Conservation (phyloP, 1,140 invertebrate genomes). For the Drosophila kanapiae region DNA sequence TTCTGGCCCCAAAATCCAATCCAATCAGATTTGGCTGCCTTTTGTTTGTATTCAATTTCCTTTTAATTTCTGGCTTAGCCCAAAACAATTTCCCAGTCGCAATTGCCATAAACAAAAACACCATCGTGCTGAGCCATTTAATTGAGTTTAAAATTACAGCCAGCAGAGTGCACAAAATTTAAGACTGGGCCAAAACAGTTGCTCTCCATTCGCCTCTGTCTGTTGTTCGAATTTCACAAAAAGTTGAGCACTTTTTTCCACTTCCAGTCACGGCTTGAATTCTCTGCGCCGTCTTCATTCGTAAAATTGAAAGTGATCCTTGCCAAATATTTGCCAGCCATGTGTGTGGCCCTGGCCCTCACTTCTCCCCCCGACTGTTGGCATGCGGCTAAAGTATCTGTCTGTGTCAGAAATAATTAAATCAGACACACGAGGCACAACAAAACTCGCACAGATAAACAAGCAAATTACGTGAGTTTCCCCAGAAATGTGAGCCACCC, state of each 20-base stretch:
- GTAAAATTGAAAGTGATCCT: slow-evolving; percentile 72
- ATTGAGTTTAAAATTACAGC: slow-evolving; percentile 70
- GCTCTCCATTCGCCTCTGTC: background rate
- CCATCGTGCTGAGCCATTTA: slow-evolving; percentile 33
- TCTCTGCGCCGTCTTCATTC: slow-evolving; percentile 2
- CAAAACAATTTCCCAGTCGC: slow-evolving; percentile 39
- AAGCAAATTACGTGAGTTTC: slow-evolving; percentile 52
- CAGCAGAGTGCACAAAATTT: slow-evolving; percentile 23
- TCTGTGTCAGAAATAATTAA: slow-evolving; percentile 64
- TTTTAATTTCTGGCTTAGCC: slow-evolving; percentile 55
- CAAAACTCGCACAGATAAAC: slow-evolving; percentile 46
- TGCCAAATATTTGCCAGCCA: slow-evolving; percentile 65
- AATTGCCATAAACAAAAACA: slow-evolving; percentile 30
- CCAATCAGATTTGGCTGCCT: slow-evolving; percentile 39
- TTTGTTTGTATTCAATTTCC: slow-evolving; percentile 73
- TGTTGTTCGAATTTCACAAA: slow-evolving; percentile 29
- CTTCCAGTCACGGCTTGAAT: slow-evolving; percentile 18
- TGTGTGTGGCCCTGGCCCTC: slow-evolving; percentile 21
- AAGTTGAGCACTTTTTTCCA: slow-evolving; percentile 36
- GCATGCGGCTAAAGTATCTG: slow-evolving; percentile 55
- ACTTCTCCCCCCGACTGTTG: slow-evolving; percentile 9
- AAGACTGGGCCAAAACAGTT: slow-evolving; percentile 8
- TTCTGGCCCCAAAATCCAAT: slow-evolving; percentile 13
- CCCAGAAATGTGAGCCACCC: slow-evolving; percentile 9
- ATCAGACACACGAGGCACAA: slow-evolving; percentile 51